These are phyloP conservation scores for Panagrolaimus sp. DNA, from an alignment of 1,140 invertebrate species.

Conservation along the genomic window DNA sequence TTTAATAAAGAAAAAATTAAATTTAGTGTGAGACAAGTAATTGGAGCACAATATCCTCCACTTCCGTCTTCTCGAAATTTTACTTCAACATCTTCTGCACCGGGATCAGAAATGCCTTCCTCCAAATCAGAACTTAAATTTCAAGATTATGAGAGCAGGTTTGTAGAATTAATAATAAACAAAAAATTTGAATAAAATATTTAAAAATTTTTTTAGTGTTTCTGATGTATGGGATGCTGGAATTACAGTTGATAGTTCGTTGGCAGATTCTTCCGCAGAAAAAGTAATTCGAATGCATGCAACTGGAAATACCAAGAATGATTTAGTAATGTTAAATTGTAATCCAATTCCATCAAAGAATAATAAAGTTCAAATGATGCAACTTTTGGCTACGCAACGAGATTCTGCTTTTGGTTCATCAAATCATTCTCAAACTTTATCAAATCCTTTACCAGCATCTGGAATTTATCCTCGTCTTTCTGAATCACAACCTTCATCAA, in stretches of 20 bases:
- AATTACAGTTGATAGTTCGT: constrained; percentile 38
- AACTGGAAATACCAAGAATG: constrained; percentile 21
- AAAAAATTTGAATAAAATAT: background rate
- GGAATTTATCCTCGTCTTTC: constrained; percentile 45
- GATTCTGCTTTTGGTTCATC: constrained; percentile 23
- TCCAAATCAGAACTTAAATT: constrained; percentile 41
- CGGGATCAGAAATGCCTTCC: constrained; percentile 6
- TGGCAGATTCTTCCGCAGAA: constrained; percentile 41
- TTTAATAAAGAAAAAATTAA: background rate
- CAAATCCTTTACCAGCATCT: background rate
- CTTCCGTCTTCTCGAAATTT: too few relatives aligned
- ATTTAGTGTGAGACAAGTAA: constrained; percentile 44
- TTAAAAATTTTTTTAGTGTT: constrained; percentile 35
- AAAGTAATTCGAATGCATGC: constrained; percentile 49
- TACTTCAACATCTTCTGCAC: background rate
- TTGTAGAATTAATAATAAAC: background rate
- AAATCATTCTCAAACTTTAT: background rate
- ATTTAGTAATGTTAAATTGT: constrained; percentile 41
- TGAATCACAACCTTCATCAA: constrained; percentile 10
- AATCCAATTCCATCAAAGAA: constrained; percentile 45
- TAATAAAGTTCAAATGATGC: constrained; percentile 48
- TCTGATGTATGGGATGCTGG: constrained; percentile 53
- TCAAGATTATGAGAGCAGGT: constrained; percentile 50
- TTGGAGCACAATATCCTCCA: constrained; percentile 51
- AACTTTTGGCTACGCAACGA: constrained; percentile 45